Percentiles rank a stretch among this genome's conserved stretches.
Evolutionary conservation across 2,113 vertebrate genomes (phyloP).

Genomic region (Nyctibius bracteatus): DNA sequence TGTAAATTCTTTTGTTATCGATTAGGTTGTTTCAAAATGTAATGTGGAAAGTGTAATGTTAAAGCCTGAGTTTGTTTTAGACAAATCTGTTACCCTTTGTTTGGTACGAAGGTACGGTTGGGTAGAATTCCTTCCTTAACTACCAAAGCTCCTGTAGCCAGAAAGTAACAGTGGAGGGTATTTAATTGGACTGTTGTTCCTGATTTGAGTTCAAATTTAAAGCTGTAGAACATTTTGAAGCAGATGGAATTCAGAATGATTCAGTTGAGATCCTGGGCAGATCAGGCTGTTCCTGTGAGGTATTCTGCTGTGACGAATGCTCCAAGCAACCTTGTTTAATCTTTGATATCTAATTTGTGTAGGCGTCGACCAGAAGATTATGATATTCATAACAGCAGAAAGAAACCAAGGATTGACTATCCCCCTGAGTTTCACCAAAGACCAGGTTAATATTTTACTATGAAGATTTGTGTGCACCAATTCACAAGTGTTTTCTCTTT

Average conservation of each 20-base stretch:
- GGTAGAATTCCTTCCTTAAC: not conserved
- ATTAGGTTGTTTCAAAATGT: not conserved
- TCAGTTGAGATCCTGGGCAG: not conserved
- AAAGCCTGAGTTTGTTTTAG: not conserved
- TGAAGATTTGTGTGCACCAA: constrained; percentile 65
- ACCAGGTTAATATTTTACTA: constrained; percentile 92
- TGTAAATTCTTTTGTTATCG: not conserved
- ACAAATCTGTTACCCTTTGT: not conserved
- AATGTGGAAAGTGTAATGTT: not conserved
- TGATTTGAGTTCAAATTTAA: not conserved
- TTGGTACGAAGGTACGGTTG: not conserved
- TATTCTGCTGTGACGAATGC: constrained; percentile 56
- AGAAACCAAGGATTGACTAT: constrained; percentile 95
- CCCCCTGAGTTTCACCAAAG: constrained; percentile 94
- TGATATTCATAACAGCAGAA: constrained; percentile 98
- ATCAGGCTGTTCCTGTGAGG: constrained; percentile 52
- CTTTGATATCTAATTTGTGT: constrained; percentile 89
- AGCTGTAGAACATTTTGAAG: not conserved
- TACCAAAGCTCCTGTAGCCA: not conserved
- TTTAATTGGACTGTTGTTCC: not conserved
- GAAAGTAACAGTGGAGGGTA: not conserved
- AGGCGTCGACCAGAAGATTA: constrained; percentile 99
- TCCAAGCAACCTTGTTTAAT: constrained; percentile 77
- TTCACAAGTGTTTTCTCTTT: constrained; percentile 33
- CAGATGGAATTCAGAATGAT: not conserved